phyloP scores from a whole-genome alignment of 2,888 invertebrate genomes.

The Xanthia icteritia region DNA sequence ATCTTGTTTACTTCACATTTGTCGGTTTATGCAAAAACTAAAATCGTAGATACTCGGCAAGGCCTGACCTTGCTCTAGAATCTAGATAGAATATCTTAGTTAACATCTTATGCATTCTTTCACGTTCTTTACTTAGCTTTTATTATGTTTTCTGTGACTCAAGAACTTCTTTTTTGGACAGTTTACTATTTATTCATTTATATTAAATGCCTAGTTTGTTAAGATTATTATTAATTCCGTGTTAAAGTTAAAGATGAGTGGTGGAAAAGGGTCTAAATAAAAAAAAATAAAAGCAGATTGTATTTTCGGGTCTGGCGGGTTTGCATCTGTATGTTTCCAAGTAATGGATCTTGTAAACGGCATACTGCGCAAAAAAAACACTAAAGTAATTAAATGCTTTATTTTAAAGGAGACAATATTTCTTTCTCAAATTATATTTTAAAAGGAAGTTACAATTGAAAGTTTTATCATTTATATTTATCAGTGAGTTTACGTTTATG shows the following conservation, averaged over 20 bases:
- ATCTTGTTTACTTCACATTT: constrained; percentile 10
- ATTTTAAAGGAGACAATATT: constrained; percentile 1
- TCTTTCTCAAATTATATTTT: not conserved
- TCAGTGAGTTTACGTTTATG: not conserved
- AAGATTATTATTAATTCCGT: not conserved
- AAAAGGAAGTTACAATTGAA: not conserved
- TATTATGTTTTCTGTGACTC: constrained; percentile 13
- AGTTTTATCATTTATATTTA: not conserved
- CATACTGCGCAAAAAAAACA: not conserved
- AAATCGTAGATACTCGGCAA: not conserved
- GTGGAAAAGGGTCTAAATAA: not conserved
- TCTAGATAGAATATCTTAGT: constrained; percentile 37
- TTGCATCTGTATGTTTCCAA: constrained; percentile 4
- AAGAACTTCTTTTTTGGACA: not conserved
- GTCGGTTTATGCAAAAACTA: constrained; percentile 38
- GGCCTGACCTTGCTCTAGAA: constrained; percentile 47
- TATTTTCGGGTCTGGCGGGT: not conserved
- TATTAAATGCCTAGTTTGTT: not conserved
- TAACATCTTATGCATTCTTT: constrained; percentile 43
- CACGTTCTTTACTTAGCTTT: constrained; percentile 28
- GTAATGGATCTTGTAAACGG: not conserved
- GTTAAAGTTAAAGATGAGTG: not conserved
- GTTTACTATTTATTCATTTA: too few species aligned
- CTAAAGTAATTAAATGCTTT: constrained; percentile 3
- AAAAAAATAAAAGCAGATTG: not conserved